Evolutionary conservation across 37 sponge, comb jelly and placozoan genomes (phyloP), one percentile per base, ranked within the genome.

Genomic region (Spongilla lacustris): DNA sequence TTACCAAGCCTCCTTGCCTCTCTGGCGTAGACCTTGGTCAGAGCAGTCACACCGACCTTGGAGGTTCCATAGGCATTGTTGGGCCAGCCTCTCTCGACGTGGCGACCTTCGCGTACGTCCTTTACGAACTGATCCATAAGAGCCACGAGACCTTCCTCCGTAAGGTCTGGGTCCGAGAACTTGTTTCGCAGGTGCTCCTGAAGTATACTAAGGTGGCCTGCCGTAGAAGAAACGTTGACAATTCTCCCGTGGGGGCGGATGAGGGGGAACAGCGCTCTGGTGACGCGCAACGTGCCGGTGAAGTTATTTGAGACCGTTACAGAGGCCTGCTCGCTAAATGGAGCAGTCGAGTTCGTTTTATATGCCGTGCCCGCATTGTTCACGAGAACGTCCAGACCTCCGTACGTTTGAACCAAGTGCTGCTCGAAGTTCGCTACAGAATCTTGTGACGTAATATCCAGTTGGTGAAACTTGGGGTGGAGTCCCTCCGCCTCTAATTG

Each of bases 301-400:
- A 95, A 93, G 80, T 98, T 98, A 2, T 81, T 85, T 12, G 24
- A 76, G 0, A 86, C 28, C 0, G 98, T 93, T 37, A 82, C 87
- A 1, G 79, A 77, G 29, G 95, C 95, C 84, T 95, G 91, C 80
- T 98, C 98, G 12, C 81, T n/a, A 28, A 71, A 68, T 8, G 98
- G 88, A 78, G 88, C 95, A 79, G 93, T 97, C 0, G 93, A 86
- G 26, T 87, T 85, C 17, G 22, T 25, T 38, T 89, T 89, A 68
- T 79, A 89, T 0, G 87, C 87, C 29, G 93, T n/a, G n/a, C n/a
- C n/a, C n/a, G n/a, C n/a, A n/a, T n/a, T n/a, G n/a, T n/a, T n/a
- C n/a, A n/a, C n/a, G n/a, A n/a, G n/a, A n/a, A n/a, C n/a, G n/a
- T n/a, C n/a, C n/a, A n/a, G n/a, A n/a, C n/a, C n/a, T n/a, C n/a